Conservation (phyloP, 2,797 vertebrate species). For the Pelochelys cantorii region DNA sequence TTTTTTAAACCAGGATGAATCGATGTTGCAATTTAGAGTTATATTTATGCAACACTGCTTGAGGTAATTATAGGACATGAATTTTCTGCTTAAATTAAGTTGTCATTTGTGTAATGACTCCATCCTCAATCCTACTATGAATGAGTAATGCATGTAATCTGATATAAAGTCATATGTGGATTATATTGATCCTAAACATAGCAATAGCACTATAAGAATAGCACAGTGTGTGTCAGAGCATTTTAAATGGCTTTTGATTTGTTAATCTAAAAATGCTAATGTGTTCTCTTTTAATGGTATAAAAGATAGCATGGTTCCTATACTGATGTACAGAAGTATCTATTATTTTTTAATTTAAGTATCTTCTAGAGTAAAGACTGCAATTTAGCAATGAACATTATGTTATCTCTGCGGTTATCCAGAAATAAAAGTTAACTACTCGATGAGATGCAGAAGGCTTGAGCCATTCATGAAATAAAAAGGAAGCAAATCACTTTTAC, state of each 20-base stretch:
- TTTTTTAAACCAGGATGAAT: not conserved
- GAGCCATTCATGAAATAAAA: not conserved
- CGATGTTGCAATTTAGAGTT: not conserved
- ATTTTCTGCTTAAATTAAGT: constrained; percentile 63
- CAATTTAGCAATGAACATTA: not conserved
- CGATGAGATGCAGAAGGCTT: not conserved
- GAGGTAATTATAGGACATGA: constrained; percentile 46
- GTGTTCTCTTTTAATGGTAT: not conserved
- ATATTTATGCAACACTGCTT: constrained; percentile 13
- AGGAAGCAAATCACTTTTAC: constrained; percentile 1
- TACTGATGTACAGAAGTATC: not conserved
- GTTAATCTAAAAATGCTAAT: constrained; percentile 6
- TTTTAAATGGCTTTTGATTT: constrained; percentile 29
- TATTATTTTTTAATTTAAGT: not conserved
- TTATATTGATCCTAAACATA: constrained; percentile 50
- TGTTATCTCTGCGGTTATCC: not conserved
- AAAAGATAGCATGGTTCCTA: not conserved
- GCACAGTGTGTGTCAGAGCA: not conserved
- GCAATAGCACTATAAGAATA: constrained; percentile 3
- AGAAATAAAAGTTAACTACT: not conserved
- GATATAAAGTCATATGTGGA: constrained; percentile 14
- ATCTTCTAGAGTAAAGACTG: not conserved
- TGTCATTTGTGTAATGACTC: constrained; percentile 28
- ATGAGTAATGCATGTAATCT: constrained; percentile 42
- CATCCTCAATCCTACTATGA: constrained; percentile 29